Conservation (phyloP, 2,797 vertebrate species). For the Cirrhinus mrigala region DNA sequence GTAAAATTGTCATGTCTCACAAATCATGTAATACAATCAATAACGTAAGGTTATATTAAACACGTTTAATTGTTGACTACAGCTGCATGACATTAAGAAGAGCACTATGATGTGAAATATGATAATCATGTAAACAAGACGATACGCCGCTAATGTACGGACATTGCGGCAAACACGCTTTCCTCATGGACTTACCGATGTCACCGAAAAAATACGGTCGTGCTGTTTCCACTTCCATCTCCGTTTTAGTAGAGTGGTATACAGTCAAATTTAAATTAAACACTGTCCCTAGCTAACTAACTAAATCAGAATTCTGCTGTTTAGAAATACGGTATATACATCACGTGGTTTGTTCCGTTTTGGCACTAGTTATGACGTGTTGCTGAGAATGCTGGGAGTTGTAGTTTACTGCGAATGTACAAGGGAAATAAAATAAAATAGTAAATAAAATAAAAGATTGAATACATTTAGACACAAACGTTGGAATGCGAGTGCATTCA, state of each 20-base stretch:
- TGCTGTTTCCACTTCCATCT: conserved; percentile 68
- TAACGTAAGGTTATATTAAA: background rate
- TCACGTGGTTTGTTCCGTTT: conserved; percentile 62
- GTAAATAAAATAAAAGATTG: background rate
- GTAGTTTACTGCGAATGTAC: conserved; percentile 54
- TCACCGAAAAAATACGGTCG: conserved; percentile 77
- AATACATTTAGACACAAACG: background rate
- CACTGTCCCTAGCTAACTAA: conserved; percentile 55
- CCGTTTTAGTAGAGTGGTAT: background rate
- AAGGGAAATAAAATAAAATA: too few species aligned
- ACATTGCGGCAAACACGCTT: background rate
- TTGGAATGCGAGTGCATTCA: background rate
- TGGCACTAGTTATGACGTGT: background rate
- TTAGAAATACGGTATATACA: conserved; percentile 29
- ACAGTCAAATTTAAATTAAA: background rate
- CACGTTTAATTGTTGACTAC: background rate
- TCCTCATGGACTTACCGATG: conserved; percentile 71
- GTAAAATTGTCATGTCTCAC: background rate
- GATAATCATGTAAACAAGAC: background rate
- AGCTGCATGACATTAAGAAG: background rate
- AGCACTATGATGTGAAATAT: background rate
- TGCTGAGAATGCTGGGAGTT: conserved; percentile 61
- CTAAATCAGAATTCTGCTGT: background rate
- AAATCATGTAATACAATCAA: background rate
- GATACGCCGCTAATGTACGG: background rate